Percentiles rank a stretch among this genome's conserved stretches.
Conservation (phyloP, 2,797 vertebrate species). For the Pangasius krempfi region DNA sequence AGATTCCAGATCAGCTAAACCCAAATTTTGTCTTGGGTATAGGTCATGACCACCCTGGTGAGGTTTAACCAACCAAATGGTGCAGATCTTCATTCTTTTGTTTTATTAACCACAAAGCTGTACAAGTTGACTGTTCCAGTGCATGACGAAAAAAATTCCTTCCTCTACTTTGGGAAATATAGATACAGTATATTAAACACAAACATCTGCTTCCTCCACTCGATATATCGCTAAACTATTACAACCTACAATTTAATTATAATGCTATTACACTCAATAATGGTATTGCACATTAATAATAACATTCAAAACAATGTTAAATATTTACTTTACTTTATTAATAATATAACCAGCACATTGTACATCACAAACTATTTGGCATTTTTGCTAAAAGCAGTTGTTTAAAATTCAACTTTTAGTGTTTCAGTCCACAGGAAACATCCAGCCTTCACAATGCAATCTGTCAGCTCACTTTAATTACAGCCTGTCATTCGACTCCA, state of each 20-base stretch:
- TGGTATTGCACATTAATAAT: not conserved
- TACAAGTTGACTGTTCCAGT: not conserved
- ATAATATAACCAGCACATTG: not conserved
- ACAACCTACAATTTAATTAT: not conserved
- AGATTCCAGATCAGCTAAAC: not conserved
- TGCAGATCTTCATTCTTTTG: not conserved
- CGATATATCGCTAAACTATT: not conserved
- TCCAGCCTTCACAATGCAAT: not conserved
- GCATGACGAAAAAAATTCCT: not conserved
- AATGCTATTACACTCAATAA: not conserved
- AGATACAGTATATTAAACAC: not conserved
- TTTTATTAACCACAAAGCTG: not conserved
- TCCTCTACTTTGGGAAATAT: not conserved
- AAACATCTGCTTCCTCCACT: not conserved
- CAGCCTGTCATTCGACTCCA: not conserved
- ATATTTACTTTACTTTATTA: not conserved
- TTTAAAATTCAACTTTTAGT: not conserved
- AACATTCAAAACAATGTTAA: not conserved
- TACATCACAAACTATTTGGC: not conserved
- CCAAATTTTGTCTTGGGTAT: not conserved
- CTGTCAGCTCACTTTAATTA: slow-evolving; percentile 26
- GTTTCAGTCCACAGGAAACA: not conserved
- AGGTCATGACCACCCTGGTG: not conserved
- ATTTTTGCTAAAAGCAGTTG: not conserved
- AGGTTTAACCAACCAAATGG: not conserved